Evolutionary conservation across 2,113 vertebrate species (phyloP), one percentile per base, ranked within the genome.

Genomic region (Semicossyphus pulcher): DNA sequence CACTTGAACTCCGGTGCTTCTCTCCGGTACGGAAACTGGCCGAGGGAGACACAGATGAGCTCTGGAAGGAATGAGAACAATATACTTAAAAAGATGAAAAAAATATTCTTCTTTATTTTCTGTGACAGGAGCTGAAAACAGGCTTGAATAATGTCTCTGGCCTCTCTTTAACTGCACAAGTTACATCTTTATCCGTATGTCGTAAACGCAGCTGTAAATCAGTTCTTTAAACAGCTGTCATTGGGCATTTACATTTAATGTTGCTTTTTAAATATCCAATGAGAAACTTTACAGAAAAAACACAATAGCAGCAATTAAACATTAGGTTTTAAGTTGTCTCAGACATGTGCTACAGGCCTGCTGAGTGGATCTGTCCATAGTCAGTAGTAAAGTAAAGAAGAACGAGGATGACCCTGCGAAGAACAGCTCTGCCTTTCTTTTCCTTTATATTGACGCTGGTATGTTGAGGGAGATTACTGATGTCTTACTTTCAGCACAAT

Each of bases 31-130:
- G 95, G 86, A 97, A 97, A 93, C 96, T 98, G 84, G 96, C 95
- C 58, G 97, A 97, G 9, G 97, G 97, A 79, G 97, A 98, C 66
- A 98, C 96, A 0, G 97, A 98, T 42, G 96, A 97, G 82, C 97
- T 98, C 97, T 98, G 91, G 8, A 91, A 53, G 60, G 69, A 53
- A 70, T 14, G 21, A 56, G 2, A 58, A 48, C 1, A 2, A 32
- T 1, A 16, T n/a, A 59, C 21, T 57, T 32, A 36, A 41, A 2
- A 67, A 52, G 10, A 4, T 14, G 2, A 49, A 36, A 8, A 47
- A 39, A 79, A 23, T 1, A 23, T 3, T 8, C 1, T 3, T 7
- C 10, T 52, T 11, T 8, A 29, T 67, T 62, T 7, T 28, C 56
- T n/a, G 52, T 10, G 21, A 29, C n/a, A 54, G 6, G 25, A 49